Evolutionary conservation across 53 echinoderm and acorn worm species (phyloP).

Genomic region (Crossaster papposus): DNA sequence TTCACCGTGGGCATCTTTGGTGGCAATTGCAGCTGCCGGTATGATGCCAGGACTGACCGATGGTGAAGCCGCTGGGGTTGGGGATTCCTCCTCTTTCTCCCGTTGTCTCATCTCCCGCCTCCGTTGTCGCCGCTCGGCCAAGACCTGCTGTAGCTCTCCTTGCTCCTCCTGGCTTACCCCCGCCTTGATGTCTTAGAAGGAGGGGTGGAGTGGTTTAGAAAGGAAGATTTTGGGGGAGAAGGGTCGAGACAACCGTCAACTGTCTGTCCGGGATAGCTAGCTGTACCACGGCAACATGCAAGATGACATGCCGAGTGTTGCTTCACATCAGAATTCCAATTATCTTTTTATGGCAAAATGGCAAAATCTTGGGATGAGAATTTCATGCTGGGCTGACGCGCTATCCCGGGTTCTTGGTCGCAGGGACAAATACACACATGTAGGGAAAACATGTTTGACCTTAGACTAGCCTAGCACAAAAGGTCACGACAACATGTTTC

Average conservation of each 20-base stretch:
- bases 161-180: slow-evolving; percentile 17
- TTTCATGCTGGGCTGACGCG: neutral
- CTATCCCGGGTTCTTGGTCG: neutral
- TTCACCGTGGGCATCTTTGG: slow-evolving; percentile 1
- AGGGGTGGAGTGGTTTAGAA: neutral
- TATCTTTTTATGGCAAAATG: too few species aligned
- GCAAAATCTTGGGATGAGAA: neutral
- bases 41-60: neutral
- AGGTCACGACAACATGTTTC: neutral
- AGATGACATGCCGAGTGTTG: neutral
- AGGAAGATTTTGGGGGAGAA: neutral
- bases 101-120: slow-evolving; percentile 14
- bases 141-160: slow-evolving; percentile 38
- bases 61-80: neutral
- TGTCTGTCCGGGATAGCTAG: neutral
- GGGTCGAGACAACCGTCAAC: slow-evolving; percentile 2
- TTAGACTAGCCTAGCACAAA: neutral
- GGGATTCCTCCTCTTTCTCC: neutral
- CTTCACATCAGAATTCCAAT: neutral
- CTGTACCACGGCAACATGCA: slow-evolving; percentile 1
- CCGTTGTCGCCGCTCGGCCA: slow-evolving; percentile 39
- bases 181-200: neutral
- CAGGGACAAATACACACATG: too few species aligned
- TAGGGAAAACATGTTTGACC: neutral
- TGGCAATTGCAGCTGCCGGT: neutral